Evolutionary conservation across 2,888 invertebrate genomes (phyloP), one percentile per base, ranked within the genome.

Genomic region (Cephus rjabovi): DNA sequence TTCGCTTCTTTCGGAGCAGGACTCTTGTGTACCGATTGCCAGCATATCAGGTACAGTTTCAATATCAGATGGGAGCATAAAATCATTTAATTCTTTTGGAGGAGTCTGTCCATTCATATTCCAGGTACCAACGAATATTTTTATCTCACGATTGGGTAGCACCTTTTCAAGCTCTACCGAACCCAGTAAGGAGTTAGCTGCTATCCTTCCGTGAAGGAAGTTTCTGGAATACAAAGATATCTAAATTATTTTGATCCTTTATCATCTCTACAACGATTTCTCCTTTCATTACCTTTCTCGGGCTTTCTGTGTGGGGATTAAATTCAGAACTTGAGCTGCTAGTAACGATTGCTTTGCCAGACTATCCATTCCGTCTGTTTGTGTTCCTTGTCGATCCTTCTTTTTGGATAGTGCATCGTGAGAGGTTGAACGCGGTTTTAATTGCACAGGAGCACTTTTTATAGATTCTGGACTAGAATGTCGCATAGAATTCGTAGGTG

Each of bases 71-170:
- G 98, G 98, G 81, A 98, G 93, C 87, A 98, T 95, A 89, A 98
- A 97, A 91, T 98, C 98, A 86, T 98, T 97, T 86, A 98, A 92
- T 91, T 96, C 96, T 81, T 95, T 95, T 74, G 96, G 96, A 73
- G 96, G 96, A 83, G 94, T 93, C 89, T 98, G 97, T 56, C 98
- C 98, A 92, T 98, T 98, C 98, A 98, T 98, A 90, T 99, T 99
- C 98, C 98, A 99, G 34, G 98, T 97, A 11, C 97, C 98, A 78
- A 98, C 95, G 93, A 97, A 98, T 86, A 98, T 95, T 83, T 95
- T 96, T 0, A 98, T 94, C 92, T 97, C 96, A 85, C 97, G 94
- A 86, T 95, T 95, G 1, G 98, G 98, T 86, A 98, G 94, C 73
- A 97, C 96, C 90, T 97, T 95, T 86, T 96, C 96, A 78, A 99